Evolutionary conservation across 2,888 invertebrate species (phyloP).

Genomic region (Physocephala rufipes): DNA sequence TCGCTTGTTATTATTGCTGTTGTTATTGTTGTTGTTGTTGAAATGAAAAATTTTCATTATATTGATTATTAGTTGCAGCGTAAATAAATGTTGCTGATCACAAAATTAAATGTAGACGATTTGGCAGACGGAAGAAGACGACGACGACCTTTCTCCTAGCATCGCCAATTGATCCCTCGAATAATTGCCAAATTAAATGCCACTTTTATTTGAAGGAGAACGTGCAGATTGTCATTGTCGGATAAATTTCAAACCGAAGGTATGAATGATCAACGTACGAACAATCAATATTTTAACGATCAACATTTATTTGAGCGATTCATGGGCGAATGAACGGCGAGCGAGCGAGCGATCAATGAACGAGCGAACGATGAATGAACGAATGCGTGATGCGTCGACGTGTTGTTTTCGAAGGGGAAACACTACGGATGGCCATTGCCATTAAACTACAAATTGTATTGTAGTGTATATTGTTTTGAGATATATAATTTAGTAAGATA

Average conservation of each 20-base stretch:
- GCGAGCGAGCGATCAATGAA: neutral
- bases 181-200: conserved; percentile 30
- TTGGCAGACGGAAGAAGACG: conserved; percentile 14
- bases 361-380: neutral
- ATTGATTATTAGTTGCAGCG: conserved; percentile 60
- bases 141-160: neutral
- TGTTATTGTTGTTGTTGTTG: no score
- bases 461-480: neutral
- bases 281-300: no score
- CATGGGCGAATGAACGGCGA: neutral
- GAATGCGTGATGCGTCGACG: no score
- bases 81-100: conserved; percentile 47
- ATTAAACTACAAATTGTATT: no score
- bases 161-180: neutral
- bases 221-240: conserved; percentile 42
- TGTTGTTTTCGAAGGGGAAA: no score
- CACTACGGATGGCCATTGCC: no score
- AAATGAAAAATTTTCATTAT: conserved; percentile 40
- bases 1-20: no score
- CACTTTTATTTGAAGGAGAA: conserved; percentile 39
- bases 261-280: conserved; percentile 4
- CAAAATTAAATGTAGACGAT: conserved; percentile 59
- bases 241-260: neutral
- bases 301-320: neutral
- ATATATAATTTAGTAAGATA: neutral